A percentile compares a stretch with the other conserved stretches of the same genome.
Evolutionary conservation across 2,888 invertebrate species (phyloP).

Genomic region (Ectemnius lituratus): DNA sequence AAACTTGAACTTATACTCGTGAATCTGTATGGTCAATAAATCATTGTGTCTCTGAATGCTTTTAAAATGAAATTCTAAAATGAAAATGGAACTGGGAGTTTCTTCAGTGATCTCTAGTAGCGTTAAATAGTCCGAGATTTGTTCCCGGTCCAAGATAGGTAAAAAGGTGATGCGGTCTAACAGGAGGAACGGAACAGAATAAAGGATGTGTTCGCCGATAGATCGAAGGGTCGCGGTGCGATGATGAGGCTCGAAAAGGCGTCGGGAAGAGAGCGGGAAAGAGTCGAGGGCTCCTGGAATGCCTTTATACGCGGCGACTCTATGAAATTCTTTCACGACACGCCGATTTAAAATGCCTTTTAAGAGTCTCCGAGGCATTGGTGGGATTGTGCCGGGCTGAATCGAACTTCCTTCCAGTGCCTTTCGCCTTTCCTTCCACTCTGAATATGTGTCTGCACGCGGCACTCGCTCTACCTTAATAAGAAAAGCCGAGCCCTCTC

Average conservation of each 20-base stretch:
- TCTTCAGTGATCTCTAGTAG: no score
- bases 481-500: conserved; percentile 41
- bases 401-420: conserved; percentile 55
- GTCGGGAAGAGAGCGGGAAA: conserved; percentile 17
- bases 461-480: conserved; percentile 60
- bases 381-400: conserved; percentile 62
- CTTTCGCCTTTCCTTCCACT: not conserved
- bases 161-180: conserved; percentile 12
- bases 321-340: conserved; percentile 75
- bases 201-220: conserved; percentile 37
- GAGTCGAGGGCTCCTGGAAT: conserved; percentile 66
- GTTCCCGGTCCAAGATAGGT: not conserved
- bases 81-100: no score
- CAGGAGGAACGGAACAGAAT: conserved; percentile 29
- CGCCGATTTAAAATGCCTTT: conserved; percentile 75
- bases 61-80: no score
- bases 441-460: conserved; percentile 45
- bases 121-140: not conserved
- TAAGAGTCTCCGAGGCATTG: conserved; percentile 59
- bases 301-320: conserved; percentile 74
- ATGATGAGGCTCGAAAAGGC: conserved; percentile 27
- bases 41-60: no score
- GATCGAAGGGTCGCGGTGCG: conserved; percentile 50
- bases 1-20: no score
- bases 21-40: no score